Base-by-base conservation (phyloP, 23 tunicate genomes). In the Trididemnum clinides region DNA sequence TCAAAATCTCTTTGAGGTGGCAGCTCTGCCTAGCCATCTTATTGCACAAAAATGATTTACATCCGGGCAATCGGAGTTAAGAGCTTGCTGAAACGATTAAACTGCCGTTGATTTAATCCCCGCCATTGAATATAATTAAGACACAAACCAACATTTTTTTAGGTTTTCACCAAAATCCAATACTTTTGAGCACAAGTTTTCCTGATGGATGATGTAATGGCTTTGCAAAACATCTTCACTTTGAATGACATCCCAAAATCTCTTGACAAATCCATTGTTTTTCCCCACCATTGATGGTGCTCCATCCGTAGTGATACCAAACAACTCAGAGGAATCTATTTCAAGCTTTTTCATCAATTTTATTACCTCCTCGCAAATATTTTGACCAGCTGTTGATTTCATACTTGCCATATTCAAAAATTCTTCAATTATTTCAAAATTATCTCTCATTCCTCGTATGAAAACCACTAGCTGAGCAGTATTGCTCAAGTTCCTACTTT, bases 401-500 rank as follows among this genome's bases (percentile, higher is more conserved):
- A 76, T 76, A 76, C 82, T 76, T 76, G 82, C 82, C 82, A 76
- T 76, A 76, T 76, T 66, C 30, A 44, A 76, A 76, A 76, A 76
- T 76, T 38, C 82, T 76, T 76, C 82, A 76, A 71, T 71, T 71
- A 71, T 21, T 31, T 71, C 77, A 71, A 71, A 71, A 71, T 71
- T 31, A 71, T 71, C 77, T 28, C 37, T 71, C 39, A 28, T 23
- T 71, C 77, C 77, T 71, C 38, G 38, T 7, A 71, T 71, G 38
- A 71, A 71, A 71, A 71, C 77, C 28, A 71, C 77, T 33, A 71
- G 38, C 77, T 71, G 38, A 71, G 77, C 77, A 71, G 77, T 62
- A n/a, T n/a, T 23, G 70, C 70, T 62, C 70, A 62, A 62, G 70
- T 62, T 23, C n/a, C 22, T 62, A 62, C 38, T 31, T 21, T 71